Percentiles rank a stretch among this genome's conserved stretches.
Evolutionary conservation across 2,888 invertebrate genomes (phyloP).

Genomic region (Acholoe squamosa): DNA sequence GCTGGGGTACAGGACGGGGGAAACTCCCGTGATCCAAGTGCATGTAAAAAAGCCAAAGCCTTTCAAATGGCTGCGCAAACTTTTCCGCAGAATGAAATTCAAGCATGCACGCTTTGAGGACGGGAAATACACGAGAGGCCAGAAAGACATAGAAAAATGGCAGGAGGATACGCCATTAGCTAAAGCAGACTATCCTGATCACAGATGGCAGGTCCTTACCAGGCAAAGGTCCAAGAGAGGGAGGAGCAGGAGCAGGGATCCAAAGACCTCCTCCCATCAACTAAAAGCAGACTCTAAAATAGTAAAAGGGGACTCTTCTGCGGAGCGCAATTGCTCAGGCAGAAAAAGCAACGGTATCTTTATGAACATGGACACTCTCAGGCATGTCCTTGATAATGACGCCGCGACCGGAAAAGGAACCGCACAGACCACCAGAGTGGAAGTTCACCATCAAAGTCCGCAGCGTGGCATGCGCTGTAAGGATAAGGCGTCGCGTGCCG

Average conservation of each 20-base stretch:
- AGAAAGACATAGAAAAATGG: conserved; percentile 51
- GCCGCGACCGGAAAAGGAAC: not conserved
- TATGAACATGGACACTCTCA: conserved; percentile 37
- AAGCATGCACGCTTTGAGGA: conserved; percentile 36
- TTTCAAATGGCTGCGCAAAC: conserved; percentile 54
- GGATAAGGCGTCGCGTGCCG: not conserved
- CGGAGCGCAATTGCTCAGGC: not conserved
- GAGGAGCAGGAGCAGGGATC: not conserved
- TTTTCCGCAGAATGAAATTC: conserved; percentile 52
- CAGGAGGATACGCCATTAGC: conserved; percentile 24
- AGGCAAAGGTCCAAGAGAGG: not conserved
- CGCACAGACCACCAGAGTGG: not conserved
- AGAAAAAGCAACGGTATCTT: not conserved
- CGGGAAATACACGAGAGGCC: conserved; percentile 46
- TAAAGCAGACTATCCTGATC: conserved; percentile 49
- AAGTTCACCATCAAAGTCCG: not conserved
- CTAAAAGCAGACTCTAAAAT: not conserved
- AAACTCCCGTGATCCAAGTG: conserved; percentile 28
- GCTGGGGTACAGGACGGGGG: conserved; percentile 41
- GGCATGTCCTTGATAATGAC: conserved; percentile 9
- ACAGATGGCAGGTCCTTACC: conserved; percentile 49
- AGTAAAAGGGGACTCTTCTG: not conserved
- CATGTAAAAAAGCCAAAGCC: conserved; percentile 54
- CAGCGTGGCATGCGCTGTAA: not conserved
- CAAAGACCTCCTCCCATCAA: not conserved